Base-by-base conservation (phyloP, 2,113 vertebrate species). In the Solenodon paradoxus region DNA sequence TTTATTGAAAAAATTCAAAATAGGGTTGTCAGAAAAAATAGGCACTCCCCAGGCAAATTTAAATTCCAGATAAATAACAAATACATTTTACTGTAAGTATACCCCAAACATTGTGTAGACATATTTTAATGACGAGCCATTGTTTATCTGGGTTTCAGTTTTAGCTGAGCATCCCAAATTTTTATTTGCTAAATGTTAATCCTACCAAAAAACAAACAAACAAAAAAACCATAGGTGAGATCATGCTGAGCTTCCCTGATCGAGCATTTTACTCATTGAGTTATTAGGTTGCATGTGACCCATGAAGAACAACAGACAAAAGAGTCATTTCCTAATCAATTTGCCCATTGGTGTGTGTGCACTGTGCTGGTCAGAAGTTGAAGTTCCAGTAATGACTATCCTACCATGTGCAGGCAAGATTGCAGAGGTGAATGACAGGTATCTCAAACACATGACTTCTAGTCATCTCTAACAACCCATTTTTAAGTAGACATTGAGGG, bases 21-120 rank as follows among this genome's bases (percentile, higher is more conserved):
- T 30, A 59, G 53, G 20, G 3, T 45, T 38, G 6, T 17, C 32
- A 49, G n/a, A 61, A 59, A 80, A 81, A 79, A 79, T 61, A 42
- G 22, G 55, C 22, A 15, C 49, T 20, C 11, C 16, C 19, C 9
- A 19, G 20, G 32, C 19, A 28, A 45, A 84, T 47, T 49, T 87
- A 63, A 88, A 80, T 87, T 87, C 64, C 77, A 32, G 47, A 69
- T 84, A 85, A 85, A 59, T 88, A 82, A 61, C 35, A 88, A 86
- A 47, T 24, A 69, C 13, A 61, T 87, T 64, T 49, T 47, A 40
- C 4, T n/a, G 5, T 83, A 85, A 81, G 9, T 42, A 16, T 49
- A 55, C 4, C 26, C 13, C 28, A 77, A 79, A 71, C 51, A 71
- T 55, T 75, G 3, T 15, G 53, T 15, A 0, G 5, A 32, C 1